A percentile compares a stretch with the other conserved stretches of the same genome.
phyloP scores from a whole-genome alignment of 2,797 vertebrate genomes.

The Chaenodraco wilsoni region DNA sequence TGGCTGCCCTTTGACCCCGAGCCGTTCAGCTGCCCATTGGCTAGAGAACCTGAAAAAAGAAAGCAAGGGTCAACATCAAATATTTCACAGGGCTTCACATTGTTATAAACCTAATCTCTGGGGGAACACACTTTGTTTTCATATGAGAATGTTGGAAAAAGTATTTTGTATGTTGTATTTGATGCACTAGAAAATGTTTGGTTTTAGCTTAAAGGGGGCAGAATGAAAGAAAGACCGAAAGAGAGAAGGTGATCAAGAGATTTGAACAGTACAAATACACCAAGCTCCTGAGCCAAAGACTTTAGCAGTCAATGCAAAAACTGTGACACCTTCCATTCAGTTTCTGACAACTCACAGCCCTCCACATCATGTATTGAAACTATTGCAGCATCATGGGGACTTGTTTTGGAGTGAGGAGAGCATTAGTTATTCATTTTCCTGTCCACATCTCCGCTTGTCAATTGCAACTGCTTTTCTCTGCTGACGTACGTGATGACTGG shows the following conservation, averaged over 20 bases:
- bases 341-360: conserved; percentile 1
- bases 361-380: conserved; percentile 5
- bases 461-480: conserved; percentile 20
- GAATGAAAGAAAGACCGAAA: conserved; percentile 2
- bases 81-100: not conserved
- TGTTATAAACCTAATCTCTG: not conserved
- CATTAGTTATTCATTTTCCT: conserved; percentile 26
- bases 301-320: not conserved
- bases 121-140: conserved; percentile 24
- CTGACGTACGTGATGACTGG: conserved; percentile 27
- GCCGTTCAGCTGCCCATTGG: conserved; percentile 92
- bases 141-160: conserved; percentile 37
- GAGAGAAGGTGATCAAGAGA: not conserved
- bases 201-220: not conserved
- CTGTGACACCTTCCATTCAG: not conserved
- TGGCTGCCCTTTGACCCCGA: conserved; percentile 88
- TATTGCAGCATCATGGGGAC: conserved; percentile 17
- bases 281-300: not conserved
- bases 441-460: conserved; percentile 29
- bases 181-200: conserved; percentile 1
- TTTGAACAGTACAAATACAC: conserved; percentile 12
- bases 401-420: conserved; percentile 8
- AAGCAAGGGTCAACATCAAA: conserved; percentile 4
- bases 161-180: conserved; percentile 17
- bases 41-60: conserved; percentile 87